A percentile compares a stretch with the other conserved stretches of the same genome.
These are phyloP conservation scores for Gryllus bimaculatus DNA, from an alignment of 1,140 invertebrate species.

Conservation along the genomic window DNA sequence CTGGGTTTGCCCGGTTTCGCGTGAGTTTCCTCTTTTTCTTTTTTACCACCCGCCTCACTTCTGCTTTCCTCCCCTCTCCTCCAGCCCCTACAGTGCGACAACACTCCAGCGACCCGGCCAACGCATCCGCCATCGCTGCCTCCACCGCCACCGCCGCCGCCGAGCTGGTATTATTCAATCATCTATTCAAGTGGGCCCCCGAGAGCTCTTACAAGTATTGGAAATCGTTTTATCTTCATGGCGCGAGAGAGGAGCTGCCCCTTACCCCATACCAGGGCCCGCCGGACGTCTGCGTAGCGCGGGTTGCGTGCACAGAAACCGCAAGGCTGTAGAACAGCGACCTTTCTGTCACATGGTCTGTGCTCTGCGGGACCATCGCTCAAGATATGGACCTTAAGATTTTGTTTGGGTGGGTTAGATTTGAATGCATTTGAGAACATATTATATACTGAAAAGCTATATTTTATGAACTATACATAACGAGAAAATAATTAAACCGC, in stretches of 20 bases:
- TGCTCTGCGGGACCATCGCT: too few relatives aligned
- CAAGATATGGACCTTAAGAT: too few relatives aligned
- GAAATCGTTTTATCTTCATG: slow-evolving; percentile 5
- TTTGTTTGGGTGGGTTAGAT: too few relatives aligned
- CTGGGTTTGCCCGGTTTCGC: background rate
- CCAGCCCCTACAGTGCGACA: background rate
- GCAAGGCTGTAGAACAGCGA: too few relatives aligned
- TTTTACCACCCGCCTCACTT: background rate
- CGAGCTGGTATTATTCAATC: background rate
- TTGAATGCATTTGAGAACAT: too few relatives aligned
- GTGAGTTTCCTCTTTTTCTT: background rate
- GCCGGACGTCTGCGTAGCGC: too few relatives aligned
- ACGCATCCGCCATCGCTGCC: background rate
- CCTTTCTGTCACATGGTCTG: too few relatives aligned
- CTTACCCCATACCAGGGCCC: background rate
- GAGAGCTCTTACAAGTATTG: slow-evolving; percentile 1
- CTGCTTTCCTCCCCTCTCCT: background rate
- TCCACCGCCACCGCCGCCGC: background rate
- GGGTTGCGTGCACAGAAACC: too few relatives aligned
- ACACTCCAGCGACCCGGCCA: background rate
- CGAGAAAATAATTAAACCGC: too few relatives aligned
- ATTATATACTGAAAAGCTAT: too few relatives aligned
- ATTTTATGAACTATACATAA: too few relatives aligned
- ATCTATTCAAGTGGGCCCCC: background rate
- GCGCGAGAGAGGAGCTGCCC: background rate